These are phyloP conservation scores for Labia minor DNA, from an alignment of 2,888 invertebrate genomes.

Conservation along the genomic window DNA sequence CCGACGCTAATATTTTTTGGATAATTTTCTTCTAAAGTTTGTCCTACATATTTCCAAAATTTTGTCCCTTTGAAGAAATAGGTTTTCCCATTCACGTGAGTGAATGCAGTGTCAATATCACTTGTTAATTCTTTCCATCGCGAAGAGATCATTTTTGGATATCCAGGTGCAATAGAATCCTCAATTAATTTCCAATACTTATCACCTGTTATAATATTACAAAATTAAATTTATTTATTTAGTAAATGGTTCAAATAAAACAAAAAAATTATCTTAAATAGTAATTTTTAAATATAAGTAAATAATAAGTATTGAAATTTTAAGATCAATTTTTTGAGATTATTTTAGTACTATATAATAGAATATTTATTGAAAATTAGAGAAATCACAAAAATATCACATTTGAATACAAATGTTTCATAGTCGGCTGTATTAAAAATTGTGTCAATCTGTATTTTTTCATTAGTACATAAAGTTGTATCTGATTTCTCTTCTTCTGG, in stretches of 20 bases:
- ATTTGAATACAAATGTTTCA: constrained; percentile 78
- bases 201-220: constrained; percentile 55
- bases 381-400: no score
- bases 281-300: neutral
- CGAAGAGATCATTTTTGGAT: constrained; percentile 70
- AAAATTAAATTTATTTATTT: no score
- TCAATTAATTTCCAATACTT: constrained; percentile 79
- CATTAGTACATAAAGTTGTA: constrained; percentile 41
- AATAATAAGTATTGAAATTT: neutral
- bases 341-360: no score
- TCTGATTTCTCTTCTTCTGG: constrained; percentile 48
- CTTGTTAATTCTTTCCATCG: constrained; percentile 76
- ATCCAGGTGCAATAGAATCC: constrained; percentile 73
- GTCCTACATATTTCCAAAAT: constrained; percentile 84
- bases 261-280: neutral
- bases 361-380: no score
- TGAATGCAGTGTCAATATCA: constrained; percentile 86
- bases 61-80: constrained; percentile 92
- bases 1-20: constrained; percentile 87
- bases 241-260: no score
- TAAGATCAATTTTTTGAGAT: no score
- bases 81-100: constrained; percentile 88
- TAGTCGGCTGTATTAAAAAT: constrained; percentile 83
- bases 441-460: constrained; percentile 63
- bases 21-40: constrained; percentile 72